A percentile compares a stretch with the other conserved stretches of the same genome.
Conservation (phyloP, 2,797 vertebrate genomes). For the Ciconia nigra region DNA sequence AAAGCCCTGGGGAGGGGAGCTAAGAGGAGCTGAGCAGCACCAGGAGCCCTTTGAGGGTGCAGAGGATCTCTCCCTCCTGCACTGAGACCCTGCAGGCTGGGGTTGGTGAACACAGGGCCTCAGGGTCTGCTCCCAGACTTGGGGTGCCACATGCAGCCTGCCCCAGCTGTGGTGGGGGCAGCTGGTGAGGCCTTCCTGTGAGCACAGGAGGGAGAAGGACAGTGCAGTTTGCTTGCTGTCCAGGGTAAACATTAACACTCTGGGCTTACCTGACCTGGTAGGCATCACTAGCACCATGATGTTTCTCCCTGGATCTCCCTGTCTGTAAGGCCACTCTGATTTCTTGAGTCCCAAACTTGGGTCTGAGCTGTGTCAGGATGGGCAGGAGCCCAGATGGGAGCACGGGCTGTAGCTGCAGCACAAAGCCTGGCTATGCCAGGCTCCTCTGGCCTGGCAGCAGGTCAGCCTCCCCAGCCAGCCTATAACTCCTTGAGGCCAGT, state of each 20-base stretch:
- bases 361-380: background rate
- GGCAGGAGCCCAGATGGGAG: background rate
- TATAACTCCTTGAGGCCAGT: accelerated
- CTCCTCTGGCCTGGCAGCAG: accelerated
- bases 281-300: accelerated
- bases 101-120: background rate
- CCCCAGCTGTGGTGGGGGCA: background rate
- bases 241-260: accelerated
- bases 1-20: accelerated
- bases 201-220: accelerated
- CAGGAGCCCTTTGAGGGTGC: background rate
- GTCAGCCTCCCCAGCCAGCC: background rate
- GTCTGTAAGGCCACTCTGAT: no score
- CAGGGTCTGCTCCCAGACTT: background rate
- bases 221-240: accelerated
- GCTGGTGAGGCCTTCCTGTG: accelerated
- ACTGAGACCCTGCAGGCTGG: accelerated
- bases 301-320: background rate
- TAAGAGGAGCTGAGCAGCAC: background rate
- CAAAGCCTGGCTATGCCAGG: accelerated
- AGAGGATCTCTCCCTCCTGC: background rate
- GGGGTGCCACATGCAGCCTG: no score
- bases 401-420: background rate
- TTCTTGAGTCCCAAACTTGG: background rate
- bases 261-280: no score